Percentiles rank a stretch among this genome's conserved stretches.
Conservation (phyloP, 2,888 invertebrate species). For the Conus canariensis region DNA sequence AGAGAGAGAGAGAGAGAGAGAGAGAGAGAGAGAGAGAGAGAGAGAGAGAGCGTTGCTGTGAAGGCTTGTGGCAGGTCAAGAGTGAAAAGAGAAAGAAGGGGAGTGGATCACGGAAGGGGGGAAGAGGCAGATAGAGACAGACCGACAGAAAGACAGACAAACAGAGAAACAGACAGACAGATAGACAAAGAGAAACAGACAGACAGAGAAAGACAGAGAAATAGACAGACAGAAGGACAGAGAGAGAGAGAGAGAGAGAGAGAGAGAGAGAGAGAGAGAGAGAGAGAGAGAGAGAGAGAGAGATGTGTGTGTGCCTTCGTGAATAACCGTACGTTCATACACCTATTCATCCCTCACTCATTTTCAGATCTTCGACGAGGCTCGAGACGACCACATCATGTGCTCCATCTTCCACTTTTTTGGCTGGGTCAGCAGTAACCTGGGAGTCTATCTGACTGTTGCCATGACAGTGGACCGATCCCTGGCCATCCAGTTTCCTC, state of each 20-base stretch:
- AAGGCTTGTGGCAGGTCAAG: too few species aligned
- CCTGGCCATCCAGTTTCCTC: slow-evolving; percentile 61
- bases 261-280: too few species aligned
- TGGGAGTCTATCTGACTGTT: slow-evolving; percentile 63
- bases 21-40: too few species aligned
- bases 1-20: background rate
- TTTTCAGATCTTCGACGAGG: slow-evolving; percentile 29
- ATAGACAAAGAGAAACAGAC: too few species aligned
- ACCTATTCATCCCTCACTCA: background rate
- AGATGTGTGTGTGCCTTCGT: too few species aligned
- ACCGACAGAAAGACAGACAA: background rate
- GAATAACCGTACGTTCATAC: too few species aligned
- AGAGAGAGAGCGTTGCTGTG: too few species aligned
- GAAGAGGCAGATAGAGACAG: background rate
- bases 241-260: too few species aligned
- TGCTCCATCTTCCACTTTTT: slow-evolving; percentile 63
- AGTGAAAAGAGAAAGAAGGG: too few species aligned
- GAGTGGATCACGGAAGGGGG: background rate
- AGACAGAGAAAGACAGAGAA: too few species aligned
- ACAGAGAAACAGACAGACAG: background rate
- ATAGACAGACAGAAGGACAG: too few species aligned
- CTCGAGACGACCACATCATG: slow-evolving; percentile 54
- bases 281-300: too few species aligned
- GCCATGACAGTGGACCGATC: slow-evolving; percentile 68
- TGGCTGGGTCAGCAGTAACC: slow-evolving; percentile 65